Percentiles rank a stretch among this genome's conserved stretches.
These are phyloP conservation scores for Sepioteuthis lessoniana DNA, from an alignment of 2,888 invertebrate species.

Conservation along the genomic window DNA sequence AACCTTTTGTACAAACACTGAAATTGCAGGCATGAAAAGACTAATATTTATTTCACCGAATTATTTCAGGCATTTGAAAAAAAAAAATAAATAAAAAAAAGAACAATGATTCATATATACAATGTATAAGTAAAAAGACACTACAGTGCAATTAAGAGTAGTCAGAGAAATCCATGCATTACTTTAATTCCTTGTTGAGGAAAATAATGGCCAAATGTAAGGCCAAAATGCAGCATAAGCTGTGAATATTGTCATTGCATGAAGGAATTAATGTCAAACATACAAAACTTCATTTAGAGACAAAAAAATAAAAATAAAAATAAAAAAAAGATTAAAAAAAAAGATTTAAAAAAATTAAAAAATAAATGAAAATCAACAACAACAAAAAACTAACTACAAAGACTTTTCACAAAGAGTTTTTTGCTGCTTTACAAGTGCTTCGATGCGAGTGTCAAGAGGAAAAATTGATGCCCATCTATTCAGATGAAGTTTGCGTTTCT, in stretches of 20 bases:
- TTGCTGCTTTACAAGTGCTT: neutral
- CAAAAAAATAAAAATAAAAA: too few relatives aligned
- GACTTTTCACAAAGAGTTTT: neutral
- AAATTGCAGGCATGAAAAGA: too few relatives aligned
- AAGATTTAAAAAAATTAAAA: too few relatives aligned
- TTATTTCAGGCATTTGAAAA: too few relatives aligned
- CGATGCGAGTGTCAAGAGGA: neutral
- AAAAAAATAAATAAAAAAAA: too few relatives aligned
- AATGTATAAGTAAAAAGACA: neutral
- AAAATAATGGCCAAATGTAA: too few relatives aligned
- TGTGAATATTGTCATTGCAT: neutral
- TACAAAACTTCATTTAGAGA: neutral
- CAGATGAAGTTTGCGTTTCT: neutral
- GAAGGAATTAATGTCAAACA: neutral
- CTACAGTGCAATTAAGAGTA: neutral
- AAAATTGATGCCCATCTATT: neutral
- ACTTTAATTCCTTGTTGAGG: neutral
- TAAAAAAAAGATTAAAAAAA: too few relatives aligned
- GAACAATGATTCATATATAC: neutral
- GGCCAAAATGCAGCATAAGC: too few relatives aligned
- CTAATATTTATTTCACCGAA: too few relatives aligned
- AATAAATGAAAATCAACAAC: too few relatives aligned
- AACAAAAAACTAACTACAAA: neutral
- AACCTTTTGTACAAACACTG: neutral
- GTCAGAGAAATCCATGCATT: neutral